phyloP scores from a whole-genome alignment of 2,888 invertebrate genomes.

The Hylaea fasciaria region DNA sequence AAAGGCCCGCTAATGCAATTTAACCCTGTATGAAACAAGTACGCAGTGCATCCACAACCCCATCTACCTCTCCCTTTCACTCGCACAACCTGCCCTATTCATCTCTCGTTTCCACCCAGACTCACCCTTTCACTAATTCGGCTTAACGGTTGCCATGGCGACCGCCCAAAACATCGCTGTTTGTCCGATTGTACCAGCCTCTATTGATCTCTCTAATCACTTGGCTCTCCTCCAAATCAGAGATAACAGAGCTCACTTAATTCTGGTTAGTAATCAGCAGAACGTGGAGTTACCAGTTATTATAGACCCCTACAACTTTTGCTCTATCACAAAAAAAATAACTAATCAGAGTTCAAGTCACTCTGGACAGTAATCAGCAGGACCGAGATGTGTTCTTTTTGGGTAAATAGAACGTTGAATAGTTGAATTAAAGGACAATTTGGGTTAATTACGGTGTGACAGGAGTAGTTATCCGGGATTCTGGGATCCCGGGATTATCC shows the following conservation, averaged over 20 bases:
- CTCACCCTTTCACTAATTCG: constrained; percentile 70
- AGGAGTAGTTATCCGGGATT: constrained; percentile 40
- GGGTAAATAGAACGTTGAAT: constrained; percentile 68
- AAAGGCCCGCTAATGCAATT: constrained; percentile 76
- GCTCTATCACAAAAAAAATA: background rate
- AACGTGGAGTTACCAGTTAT: constrained; percentile 9
- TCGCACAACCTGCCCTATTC: constrained; percentile 31
- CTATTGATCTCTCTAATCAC: constrained; percentile 57
- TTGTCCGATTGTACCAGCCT: constrained; percentile 56
- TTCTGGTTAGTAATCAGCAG: constrained; percentile 17
- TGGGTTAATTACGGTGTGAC: constrained; percentile 58
- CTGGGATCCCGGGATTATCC: constrained; percentile 35
- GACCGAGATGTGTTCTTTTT: constrained; percentile 46
- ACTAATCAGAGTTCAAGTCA: constrained; percentile 53
- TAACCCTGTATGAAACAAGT: constrained; percentile 67
- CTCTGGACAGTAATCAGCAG: constrained; percentile 46
- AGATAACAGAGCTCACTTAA: constrained; percentile 18
- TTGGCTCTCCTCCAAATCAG: constrained; percentile 33
- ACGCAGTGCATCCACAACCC: constrained; percentile 70
- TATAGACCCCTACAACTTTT: constrained; percentile 12
- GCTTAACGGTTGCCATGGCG: constrained; percentile 74
- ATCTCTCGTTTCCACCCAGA: constrained; percentile 50
- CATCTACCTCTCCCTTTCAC: constrained; percentile 50
- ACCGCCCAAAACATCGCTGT: constrained; percentile 73
- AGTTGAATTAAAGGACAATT: constrained; percentile 67